phyloP scores from a whole-genome alignment of 2,113 vertebrate species.

The Melanostigma gelatinosum region DNA sequence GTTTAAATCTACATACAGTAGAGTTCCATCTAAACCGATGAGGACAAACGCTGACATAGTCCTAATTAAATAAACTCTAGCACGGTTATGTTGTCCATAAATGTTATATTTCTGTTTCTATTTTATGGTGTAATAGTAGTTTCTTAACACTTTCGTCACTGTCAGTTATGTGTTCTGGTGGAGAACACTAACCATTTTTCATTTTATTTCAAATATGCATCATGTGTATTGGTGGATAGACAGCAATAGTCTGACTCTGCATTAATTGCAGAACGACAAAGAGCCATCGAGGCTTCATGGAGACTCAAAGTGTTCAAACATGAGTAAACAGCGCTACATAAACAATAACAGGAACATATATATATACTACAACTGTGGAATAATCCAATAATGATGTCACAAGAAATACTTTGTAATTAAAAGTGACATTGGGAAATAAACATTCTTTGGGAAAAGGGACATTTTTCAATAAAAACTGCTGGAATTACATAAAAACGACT shows the following conservation, averaged over 20 bases:
- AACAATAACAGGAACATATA: not conserved
- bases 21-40: not conserved
- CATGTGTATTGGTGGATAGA: not conserved
- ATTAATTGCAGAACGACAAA: not conserved
- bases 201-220: not conserved
- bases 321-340: too few species aligned
- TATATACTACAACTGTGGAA: not conserved
- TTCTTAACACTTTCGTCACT: too few species aligned
- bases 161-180: not conserved
- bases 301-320: too few species aligned
- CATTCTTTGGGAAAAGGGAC: too few species aligned
- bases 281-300: not conserved
- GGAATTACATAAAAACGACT: not conserved
- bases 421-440: too few species aligned
- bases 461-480: not conserved
- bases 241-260: not conserved
- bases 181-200: not conserved
- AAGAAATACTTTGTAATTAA: too few species aligned
- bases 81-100: not conserved
- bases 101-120: not conserved
- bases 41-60: not conserved
- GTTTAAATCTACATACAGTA: not conserved
- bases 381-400: not conserved
- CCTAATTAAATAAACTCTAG: not conserved
- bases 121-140: not conserved